Percentiles rank a stretch among this genome's conserved stretches.
Evolutionary conservation across 2,797 vertebrate species (phyloP).

Genomic region (Sciurus vulgaris): DNA sequence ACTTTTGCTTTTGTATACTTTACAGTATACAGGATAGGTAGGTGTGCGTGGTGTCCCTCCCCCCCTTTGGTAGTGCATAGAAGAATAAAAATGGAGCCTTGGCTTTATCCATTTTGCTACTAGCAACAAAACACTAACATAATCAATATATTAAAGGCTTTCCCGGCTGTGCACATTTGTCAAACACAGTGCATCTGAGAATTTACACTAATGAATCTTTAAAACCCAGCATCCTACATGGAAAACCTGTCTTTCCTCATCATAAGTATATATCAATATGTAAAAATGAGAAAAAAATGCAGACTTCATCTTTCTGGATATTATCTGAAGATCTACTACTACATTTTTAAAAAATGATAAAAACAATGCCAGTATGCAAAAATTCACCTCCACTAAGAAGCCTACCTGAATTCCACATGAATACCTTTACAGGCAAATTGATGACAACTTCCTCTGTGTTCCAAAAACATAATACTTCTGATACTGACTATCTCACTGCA

Average conservation of each 20-base stretch:
- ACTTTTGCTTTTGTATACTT: conserved; percentile 63
- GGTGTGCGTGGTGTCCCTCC: too few relatives aligned
- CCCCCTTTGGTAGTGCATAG: neutral
- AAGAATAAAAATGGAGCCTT: conserved; percentile 76
- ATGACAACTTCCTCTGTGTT: neutral
- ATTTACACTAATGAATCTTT: conserved; percentile 79
- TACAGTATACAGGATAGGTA: conserved; percentile 27
- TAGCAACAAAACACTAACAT: conserved; percentile 75
- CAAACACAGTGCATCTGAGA: conserved; percentile 73
- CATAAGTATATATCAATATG: conserved; percentile 47
- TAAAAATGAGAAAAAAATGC: conserved; percentile 30
- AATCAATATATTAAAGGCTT: conserved; percentile 78
- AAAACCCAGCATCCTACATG: conserved; percentile 55
- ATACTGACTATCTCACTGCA: neutral
- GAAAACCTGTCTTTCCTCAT: conserved; percentile 58
- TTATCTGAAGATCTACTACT: conserved; percentile 58
- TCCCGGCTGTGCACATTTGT: conserved; percentile 75
- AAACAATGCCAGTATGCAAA: conserved; percentile 1
- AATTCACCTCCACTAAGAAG: neutral
- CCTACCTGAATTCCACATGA: neutral
- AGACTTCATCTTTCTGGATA: conserved; percentile 39
- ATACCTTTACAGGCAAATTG: neutral
- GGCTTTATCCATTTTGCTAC: conserved; percentile 75
- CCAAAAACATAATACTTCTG: neutral
- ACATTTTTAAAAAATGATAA: neutral